These are phyloP conservation scores for Adelphocoris suturalis DNA, from an alignment of 2,888 invertebrate genomes.

Conservation along the genomic window DNA sequence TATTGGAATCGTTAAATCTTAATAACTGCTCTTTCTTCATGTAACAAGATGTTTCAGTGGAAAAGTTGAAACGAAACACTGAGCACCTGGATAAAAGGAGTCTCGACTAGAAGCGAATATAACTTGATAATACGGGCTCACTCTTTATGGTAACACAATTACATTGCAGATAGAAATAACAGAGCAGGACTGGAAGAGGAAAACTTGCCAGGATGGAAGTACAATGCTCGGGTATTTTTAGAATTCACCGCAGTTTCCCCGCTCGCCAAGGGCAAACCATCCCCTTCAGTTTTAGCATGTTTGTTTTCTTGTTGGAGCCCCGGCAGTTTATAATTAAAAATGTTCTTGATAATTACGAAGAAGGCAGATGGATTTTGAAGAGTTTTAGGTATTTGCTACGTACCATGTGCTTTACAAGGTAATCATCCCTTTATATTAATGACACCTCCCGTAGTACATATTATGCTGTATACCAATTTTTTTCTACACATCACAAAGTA, in stretches of 20 bases:
- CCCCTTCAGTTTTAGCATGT: conserved; percentile 11
- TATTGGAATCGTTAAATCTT: no score
- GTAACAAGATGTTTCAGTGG: not conserved
- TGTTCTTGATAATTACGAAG: no score
- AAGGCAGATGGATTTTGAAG: no score
- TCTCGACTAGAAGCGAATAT: conserved; percentile 8
- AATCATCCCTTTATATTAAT: no score
- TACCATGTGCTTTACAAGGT: no score
- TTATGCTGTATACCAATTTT: no score
- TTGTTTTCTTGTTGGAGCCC: not conserved
- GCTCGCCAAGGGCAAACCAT: not conserved
- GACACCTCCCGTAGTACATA: no score
- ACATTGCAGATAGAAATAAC: conserved; percentile 2
- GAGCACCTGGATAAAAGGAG: not conserved
- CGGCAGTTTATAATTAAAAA: no score
- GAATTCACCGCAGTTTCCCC: conserved; percentile 19
- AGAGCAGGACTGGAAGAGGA: conserved; percentile 14
- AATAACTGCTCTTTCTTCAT: no score
- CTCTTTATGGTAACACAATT: not conserved
- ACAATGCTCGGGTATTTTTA: not conserved
- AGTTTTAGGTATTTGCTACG: no score
- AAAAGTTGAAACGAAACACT: conserved; percentile 2
- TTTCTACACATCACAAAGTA: no score
- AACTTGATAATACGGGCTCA: not conserved
- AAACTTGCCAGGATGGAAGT: not conserved